Evolutionary conservation across 2,113 vertebrate genomes (phyloP).

Genomic region (Macaca mulatta): DNA sequence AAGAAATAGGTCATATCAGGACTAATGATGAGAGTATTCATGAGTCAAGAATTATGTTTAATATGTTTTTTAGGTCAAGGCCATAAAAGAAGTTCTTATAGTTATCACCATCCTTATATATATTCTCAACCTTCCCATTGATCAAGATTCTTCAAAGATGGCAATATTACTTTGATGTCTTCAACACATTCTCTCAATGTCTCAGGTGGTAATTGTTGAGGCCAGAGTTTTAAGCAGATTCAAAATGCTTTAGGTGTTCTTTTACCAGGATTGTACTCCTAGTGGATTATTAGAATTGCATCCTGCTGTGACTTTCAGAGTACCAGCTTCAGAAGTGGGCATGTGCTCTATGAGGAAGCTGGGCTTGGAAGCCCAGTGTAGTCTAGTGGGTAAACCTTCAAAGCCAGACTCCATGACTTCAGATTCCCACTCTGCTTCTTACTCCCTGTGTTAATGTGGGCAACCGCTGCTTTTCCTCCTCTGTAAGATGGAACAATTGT

Average conservation of each 20-base stretch:
- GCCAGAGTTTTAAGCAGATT: background rate
- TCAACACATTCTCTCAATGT: background rate
- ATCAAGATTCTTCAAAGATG: background rate
- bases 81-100: background rate
- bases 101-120: background rate
- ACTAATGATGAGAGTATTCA: no score
- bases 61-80: background rate
- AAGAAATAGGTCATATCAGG: background rate
- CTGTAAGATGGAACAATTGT: background rate
- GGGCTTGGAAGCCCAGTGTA: background rate
- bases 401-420: no score
- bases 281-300: no score
- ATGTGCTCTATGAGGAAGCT: no score
- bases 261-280: no score
- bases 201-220: background rate
- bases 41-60: background rate
- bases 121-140: background rate
- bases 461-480: background rate
- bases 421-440: background rate
- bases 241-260: background rate
- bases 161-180: background rate
- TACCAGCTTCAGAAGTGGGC: background rate
- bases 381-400: no score
- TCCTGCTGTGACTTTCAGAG: background rate
- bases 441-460: background rate